Evolutionary conservation across 37 sponge, comb jelly and placozoan genomes (phyloP).

Genomic region (Agelas oroides): DNA sequence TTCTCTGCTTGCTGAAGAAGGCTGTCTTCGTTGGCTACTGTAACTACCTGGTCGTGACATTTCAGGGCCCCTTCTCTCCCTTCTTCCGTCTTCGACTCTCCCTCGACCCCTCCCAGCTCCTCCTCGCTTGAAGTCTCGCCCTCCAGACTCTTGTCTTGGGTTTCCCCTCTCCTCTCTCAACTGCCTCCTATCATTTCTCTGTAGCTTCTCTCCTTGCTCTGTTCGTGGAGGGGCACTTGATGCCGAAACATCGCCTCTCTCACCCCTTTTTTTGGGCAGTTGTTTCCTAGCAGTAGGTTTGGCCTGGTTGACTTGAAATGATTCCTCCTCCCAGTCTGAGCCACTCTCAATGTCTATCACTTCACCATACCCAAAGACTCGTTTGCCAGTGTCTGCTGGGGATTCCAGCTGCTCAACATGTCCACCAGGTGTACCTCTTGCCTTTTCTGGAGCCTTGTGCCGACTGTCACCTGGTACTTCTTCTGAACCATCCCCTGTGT

Average conservation of each 20-base stretch:
- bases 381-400: not conserved
- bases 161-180: not conserved
- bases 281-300: too few relatives aligned
- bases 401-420: not conserved
- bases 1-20: not conserved
- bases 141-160: not conserved
- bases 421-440: not conserved
- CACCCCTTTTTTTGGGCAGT: too few relatives aligned
- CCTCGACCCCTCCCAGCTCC: not conserved
- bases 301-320: not conserved
- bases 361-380: constrained; percentile 27
- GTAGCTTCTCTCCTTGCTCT: not conserved
- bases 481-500: not conserved
- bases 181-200: not conserved
- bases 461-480: not conserved
- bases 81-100: not conserved
- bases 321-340: constrained; percentile 47
- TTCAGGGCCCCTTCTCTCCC: not conserved
- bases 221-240: not conserved
- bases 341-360: constrained; percentile 56
- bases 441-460: not conserved
- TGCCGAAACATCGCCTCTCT: too few relatives aligned
- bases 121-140: not conserved
- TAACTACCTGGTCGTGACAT: not conserved
- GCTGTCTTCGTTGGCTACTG: not conserved